A percentile compares a stretch with the other conserved stretches of the same genome.
Evolutionary conservation across 92 coral and sea anemone genomes (phyloP).

Genomic region (Pocillopora meandrina): DNA sequence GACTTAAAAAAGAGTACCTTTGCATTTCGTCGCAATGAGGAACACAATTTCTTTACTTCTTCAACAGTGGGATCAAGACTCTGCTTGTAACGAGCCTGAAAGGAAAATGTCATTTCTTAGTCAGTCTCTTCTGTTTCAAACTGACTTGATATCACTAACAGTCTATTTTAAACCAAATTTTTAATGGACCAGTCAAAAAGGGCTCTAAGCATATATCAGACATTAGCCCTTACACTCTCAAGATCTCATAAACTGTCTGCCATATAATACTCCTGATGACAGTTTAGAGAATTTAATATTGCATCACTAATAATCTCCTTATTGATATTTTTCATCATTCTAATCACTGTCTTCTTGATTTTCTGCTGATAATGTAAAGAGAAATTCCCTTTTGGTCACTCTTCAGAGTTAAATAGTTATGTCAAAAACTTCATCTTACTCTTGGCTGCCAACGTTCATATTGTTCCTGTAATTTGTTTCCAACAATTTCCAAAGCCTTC

Average conservation of each 20-base stretch:
- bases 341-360: too few relatives aligned
- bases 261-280: too few relatives aligned
- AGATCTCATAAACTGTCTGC: too few relatives aligned
- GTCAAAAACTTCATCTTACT: conserved; percentile 51
- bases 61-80: conserved; percentile 96
- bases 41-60: conserved; percentile 90
- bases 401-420: too few relatives aligned
- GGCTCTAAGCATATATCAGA: too few relatives aligned
- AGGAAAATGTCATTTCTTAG: not conserved
- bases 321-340: too few relatives aligned
- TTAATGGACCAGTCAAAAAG: not conserved
- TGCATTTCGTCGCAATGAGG: conserved; percentile 93
- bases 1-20: conserved; percentile 57
- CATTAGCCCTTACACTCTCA: too few relatives aligned
- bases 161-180: not conserved
- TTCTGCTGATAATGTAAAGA: too few relatives aligned
- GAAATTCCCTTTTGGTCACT: too few relatives aligned
- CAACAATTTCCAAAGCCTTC: conserved; percentile 89
- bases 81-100: conserved; percentile 93
- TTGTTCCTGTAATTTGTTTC: conserved; percentile 93
- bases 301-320: too few relatives aligned
- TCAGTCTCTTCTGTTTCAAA: not conserved
- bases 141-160: not conserved
- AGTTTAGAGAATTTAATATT: too few relatives aligned
- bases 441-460: conserved; percentile 99